These are phyloP conservation scores for Drosophila nigromelanica DNA, from an alignment of 1,140 invertebrate species.

Conservation along the genomic window DNA sequence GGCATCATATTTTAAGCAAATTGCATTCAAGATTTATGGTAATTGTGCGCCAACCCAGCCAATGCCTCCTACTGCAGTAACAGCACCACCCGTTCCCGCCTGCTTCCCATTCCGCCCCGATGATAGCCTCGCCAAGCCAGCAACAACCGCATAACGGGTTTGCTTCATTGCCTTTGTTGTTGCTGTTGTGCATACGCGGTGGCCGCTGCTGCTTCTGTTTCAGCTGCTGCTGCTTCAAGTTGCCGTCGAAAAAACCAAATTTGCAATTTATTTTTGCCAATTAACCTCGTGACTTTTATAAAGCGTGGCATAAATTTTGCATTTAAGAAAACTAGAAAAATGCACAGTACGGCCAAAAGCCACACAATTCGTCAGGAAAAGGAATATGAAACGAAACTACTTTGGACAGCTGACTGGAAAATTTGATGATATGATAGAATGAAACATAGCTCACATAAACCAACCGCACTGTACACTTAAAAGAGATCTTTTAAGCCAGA, in stretches of 20 bases:
- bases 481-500: too few species aligned
- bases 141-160: conserved; percentile 51
- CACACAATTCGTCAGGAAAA: conserved; percentile 28
- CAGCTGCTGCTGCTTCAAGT: conserved; percentile 54
- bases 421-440: background rate
- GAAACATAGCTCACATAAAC: background rate
- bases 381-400: conserved; percentile 37
- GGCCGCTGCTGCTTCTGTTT: conserved; percentile 37
- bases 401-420: conserved; percentile 21
- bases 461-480: background rate
- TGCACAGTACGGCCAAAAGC: conserved; percentile 16
- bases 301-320: conserved; percentile 79
- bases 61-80: conserved; percentile 28
- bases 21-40: conserved; percentile 81
- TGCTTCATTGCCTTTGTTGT: conserved; percentile 44
- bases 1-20: conserved; percentile 83
- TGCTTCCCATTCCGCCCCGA: background rate
- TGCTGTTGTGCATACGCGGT: conserved; percentile 19
- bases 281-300: conserved; percentile 83
- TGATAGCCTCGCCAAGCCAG: conserved; percentile 11
- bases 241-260: conserved; percentile 69
- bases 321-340: conserved; percentile 50
- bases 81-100: conserved; percentile 5
- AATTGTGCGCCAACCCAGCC: conserved; percentile 76
- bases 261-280: conserved; percentile 83